A percentile compares a stretch with the other conserved stretches of the same genome.
Conservation (phyloP, 1,140 invertebrate species). For the Pygmarrhopalites habei region DNA sequence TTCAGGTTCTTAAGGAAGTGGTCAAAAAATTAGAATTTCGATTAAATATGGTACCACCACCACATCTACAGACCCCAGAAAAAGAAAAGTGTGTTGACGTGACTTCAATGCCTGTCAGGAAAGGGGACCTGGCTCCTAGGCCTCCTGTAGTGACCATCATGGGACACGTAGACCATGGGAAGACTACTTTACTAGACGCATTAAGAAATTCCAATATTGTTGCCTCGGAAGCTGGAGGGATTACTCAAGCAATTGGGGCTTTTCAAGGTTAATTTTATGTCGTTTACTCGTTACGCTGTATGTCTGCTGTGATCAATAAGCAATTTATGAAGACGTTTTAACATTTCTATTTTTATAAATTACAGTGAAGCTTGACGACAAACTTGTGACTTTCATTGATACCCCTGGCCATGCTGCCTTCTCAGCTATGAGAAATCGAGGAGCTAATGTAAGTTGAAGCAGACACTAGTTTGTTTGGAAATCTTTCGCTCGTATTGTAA, state of each 20-base stretch:
- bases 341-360: constrained; percentile 4
- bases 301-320: too few relatives aligned
- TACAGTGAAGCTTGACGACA: constrained; percentile 43
- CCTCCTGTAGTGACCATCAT: constrained; percentile 94
- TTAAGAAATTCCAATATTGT: constrained; percentile 80
- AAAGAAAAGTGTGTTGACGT: constrained; percentile 12
- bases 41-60: constrained; percentile 50
- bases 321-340: background rate
- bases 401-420: constrained; percentile 99
- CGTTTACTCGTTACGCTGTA: too few relatives aligned
- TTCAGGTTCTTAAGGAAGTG: constrained; percentile 55
- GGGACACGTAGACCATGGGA: constrained; percentile 97
- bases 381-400: constrained; percentile 80
- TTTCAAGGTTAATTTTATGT: constrained; percentile 65
- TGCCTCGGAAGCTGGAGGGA: constrained; percentile 92
- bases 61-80: constrained; percentile 45
- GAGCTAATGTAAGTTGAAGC: constrained; percentile 59
- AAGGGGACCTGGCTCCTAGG: constrained; percentile 54
- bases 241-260: constrained; percentile 98
- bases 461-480: background rate
- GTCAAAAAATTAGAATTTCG: constrained; percentile 58
- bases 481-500: background rate
- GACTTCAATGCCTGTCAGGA: constrained; percentile 24
- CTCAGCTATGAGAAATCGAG: constrained; percentile 79
- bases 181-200: constrained; percentile 92